Conservation (phyloP, 2,888 invertebrate species). For the Hirtodrosophila histrioides region DNA sequence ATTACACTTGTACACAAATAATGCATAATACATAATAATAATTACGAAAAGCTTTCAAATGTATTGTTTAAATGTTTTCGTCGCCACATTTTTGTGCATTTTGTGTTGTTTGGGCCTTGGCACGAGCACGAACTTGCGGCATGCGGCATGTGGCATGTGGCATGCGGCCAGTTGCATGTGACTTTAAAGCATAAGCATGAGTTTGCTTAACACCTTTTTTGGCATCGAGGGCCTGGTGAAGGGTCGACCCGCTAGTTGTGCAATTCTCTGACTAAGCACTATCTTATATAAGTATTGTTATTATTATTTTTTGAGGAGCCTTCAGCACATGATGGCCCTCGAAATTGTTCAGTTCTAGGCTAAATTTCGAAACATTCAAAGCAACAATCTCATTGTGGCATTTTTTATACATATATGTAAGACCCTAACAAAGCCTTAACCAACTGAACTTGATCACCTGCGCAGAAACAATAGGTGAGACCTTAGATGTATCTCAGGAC, state of each 20-base stretch:
- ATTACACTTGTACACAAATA: conserved; percentile 59
- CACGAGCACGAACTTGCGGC: conserved; percentile 26
- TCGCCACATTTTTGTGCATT: conserved; percentile 38
- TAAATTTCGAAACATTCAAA: too few species aligned
- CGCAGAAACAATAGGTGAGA: too few species aligned
- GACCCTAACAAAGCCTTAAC: too few species aligned
- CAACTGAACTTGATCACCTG: too few species aligned
- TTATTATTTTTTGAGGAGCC: conserved; percentile 7
- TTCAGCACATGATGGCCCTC: conserved; percentile 33
- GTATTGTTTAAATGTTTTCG: conserved; percentile 49
- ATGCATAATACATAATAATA: conserved; percentile 71
- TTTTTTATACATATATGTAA: too few species aligned
- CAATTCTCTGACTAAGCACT: conserved; percentile 45
- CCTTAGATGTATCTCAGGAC: too few species aligned
- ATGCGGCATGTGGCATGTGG: conserved; percentile 20
- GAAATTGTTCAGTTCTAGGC: not conserved
- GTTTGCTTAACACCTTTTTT: conserved; percentile 35
- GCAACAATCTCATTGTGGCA: too few species aligned
- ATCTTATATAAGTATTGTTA: conserved; percentile 17
- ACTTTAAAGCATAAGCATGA: conserved; percentile 32
- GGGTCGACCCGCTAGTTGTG: conserved; percentile 39
- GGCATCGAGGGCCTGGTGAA: conserved; percentile 18
- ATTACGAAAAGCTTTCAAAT: conserved; percentile 70
- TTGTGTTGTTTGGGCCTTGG: conserved; percentile 33
- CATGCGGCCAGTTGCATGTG: conserved; percentile 31